Evolutionary conservation across 1,140 invertebrate genomes (phyloP), one percentile per base, ranked within the genome.

Genomic region (Nomia melanderi): DNA sequence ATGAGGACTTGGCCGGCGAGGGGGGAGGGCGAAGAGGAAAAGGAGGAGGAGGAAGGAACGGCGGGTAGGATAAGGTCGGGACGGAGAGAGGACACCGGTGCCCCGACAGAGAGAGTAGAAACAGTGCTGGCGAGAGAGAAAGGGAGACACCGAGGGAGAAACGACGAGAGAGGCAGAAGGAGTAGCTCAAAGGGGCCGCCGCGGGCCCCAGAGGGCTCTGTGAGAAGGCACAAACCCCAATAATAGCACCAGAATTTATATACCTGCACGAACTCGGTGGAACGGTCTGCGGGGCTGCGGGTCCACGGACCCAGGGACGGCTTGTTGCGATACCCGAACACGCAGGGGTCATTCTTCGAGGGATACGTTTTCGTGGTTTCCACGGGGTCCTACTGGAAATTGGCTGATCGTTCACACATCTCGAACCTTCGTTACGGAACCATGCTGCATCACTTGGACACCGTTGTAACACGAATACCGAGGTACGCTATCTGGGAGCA

Each of bases 161-260:
- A 83, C 20, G 66, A 62, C 59, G 78, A 81, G 79, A 84, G 82
- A 86, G 81, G 74, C 54, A 77, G 83, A 88, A 82, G 84, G 83
- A 88, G 85, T 84, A 78, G 84, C 75, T 90, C 88, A 89, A 89
- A 90, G 89, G 79, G 83, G 83, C 88, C 89, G 88, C 85, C 88
- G 67, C 75, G 80, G 82, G 83, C 82, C 84, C 79, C 83, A 80
- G 79, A 84, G 87, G 82, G 87, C 84, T 86, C 86, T 88, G 88
- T 87, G 85, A 89, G 90, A 91, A 88, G 86, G 82, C 90, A 90
- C 88, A 89, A 91, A 90, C 88, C 89, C 89, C 90, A 92, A 91
- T 91, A 92, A 92, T 91, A 92, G 90, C 90, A 88, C 86, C 90
- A 92, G 90, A 92, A 92, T 92, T 92, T 92, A 92, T 92, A 91